Evolutionary conservation across 2,888 invertebrate species (phyloP), one percentile per base, ranked within the genome.

Genomic region (Orchesella flavescens): DNA sequence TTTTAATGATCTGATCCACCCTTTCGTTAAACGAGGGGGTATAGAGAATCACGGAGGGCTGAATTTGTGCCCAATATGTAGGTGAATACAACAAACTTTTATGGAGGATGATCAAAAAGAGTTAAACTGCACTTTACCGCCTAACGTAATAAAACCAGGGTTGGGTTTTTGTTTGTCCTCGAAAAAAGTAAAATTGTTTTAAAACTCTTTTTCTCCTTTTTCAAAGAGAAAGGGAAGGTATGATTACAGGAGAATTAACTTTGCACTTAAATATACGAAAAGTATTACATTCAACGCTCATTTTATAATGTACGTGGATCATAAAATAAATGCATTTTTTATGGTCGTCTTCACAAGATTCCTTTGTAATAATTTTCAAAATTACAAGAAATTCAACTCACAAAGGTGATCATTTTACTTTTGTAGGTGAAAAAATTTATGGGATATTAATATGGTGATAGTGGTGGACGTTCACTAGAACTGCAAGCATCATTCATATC

Each of bases 151-250:
- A 46, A 63, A 63, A 63, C 19, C 63, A 69, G 75, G 75, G 75
- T 34, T 75, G 75, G 75, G 63, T 43, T 24, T 17, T 34, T 75
- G 17, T 59, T 63, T 75, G 63, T 63, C 65, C 75, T 65, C 49
- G 34, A 75, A 75, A 74, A 74, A 74, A 75, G 75, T 75, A 75
- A 75, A 75, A 75, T 65, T 65, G 55, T 53, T 75, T 74, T 73
- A 59, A 23, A 23, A 61, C 59, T 63, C 61, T 74, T 59, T 72
- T 53, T 53, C 53, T n/a, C 17, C 57, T 15, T 63, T 49, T 63
- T 63, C 46, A 24, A 75, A 61, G 17, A 24, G 15, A 61, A 59
- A 72, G 59, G 43, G 43, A 73, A 34, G 34, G 34, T 34, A 34
- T 34, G 73, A 59, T 72, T 46, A 46, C 24, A 72, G 23, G 19